Evolutionary conservation across 2,888 invertebrate genomes (phyloP).

Genomic region (Agelastica alni): DNA sequence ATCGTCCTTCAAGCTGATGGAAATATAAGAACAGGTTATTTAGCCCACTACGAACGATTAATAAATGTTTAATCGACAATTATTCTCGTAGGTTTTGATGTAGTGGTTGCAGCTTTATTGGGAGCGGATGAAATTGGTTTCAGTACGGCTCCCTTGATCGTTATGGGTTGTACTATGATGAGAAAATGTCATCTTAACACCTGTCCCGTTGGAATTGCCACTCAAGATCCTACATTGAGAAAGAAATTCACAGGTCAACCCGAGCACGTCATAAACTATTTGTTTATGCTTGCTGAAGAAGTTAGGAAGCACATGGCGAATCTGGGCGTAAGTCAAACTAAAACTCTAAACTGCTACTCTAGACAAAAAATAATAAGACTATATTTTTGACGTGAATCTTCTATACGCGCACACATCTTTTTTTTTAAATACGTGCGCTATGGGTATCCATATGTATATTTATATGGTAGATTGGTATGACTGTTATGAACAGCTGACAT

Average conservation of each 20-base stretch:
- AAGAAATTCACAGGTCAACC: constrained; percentile 98
- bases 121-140: constrained; percentile 99
- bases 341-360: no score
- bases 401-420: no score
- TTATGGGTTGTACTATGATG: constrained; percentile 99
- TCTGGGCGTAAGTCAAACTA: constrained; percentile 75
- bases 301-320: constrained; percentile 89
- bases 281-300: constrained; percentile 98
- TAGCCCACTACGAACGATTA: no score
- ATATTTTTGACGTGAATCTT: no score
- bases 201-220: constrained; percentile 98
- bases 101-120: constrained; percentile 90
- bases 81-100: constrained; percentile 75
- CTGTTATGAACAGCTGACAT: no score
- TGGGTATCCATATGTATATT: no score
- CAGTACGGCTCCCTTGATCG: constrained; percentile 97
- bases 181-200: constrained; percentile 98
- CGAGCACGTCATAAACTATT: constrained; percentile 95
- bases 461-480: no score
- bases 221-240: constrained; percentile 93
- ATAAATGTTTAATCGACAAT: no score
- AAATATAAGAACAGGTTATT: constrained; percentile 85
- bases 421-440: no score
- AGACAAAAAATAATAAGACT: no score
- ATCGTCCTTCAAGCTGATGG: constrained; percentile 97